Percentiles rank a stretch among this genome's conserved stretches.
These are phyloP conservation scores for Tenualosa ilisha DNA, from an alignment of 2,797 vertebrate species.

Conservation along the genomic window DNA sequence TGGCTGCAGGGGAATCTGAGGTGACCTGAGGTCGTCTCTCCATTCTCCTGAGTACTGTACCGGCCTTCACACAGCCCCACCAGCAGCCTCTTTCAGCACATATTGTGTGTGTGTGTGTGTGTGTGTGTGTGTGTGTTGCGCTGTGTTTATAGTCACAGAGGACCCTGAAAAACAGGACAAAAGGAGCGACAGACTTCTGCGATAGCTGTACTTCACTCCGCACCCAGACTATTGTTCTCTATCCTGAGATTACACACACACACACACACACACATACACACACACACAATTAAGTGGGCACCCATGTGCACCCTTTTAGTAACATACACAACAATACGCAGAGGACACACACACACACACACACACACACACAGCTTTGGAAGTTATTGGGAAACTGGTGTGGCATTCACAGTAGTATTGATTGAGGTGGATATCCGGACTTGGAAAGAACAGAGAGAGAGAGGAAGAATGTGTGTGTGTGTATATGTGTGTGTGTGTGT, in stretches of 20 bases:
- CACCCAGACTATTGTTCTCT: slow-evolving; percentile 52
- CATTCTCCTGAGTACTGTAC: neutral
- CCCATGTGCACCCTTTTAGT: no score
- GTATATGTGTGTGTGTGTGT: neutral
- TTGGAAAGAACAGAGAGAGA: slow-evolving; percentile 28
- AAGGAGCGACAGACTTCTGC: slow-evolving; percentile 44
- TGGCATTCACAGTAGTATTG: slow-evolving; percentile 39
- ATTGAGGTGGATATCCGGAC: slow-evolving; percentile 51
- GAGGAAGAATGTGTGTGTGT: neutral
- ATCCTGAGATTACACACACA: slow-evolving; percentile 26
- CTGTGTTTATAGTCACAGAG: slow-evolving; percentile 5
- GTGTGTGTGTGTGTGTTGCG: slow-evolving; percentile 35
- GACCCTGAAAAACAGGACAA: slow-evolving; percentile 53
- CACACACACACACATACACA: slow-evolving; percentile 12
- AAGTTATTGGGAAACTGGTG: slow-evolving; percentile 23
- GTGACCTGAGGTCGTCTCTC: slow-evolving; percentile 21
- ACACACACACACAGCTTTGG: neutral
- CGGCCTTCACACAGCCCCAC: slow-evolving; percentile 31
- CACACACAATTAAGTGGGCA: neutral
- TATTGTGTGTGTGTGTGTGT: slow-evolving; percentile 45
- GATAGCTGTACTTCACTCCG: slow-evolving; percentile 53
- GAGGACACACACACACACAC: neutral
- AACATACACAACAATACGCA: no score
- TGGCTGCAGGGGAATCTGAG: slow-evolving; percentile 16
- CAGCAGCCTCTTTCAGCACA: slow-evolving; percentile 47